phyloP scores from a whole-genome alignment of 2,888 invertebrate species.

The Priocnemis perturbator region DNA sequence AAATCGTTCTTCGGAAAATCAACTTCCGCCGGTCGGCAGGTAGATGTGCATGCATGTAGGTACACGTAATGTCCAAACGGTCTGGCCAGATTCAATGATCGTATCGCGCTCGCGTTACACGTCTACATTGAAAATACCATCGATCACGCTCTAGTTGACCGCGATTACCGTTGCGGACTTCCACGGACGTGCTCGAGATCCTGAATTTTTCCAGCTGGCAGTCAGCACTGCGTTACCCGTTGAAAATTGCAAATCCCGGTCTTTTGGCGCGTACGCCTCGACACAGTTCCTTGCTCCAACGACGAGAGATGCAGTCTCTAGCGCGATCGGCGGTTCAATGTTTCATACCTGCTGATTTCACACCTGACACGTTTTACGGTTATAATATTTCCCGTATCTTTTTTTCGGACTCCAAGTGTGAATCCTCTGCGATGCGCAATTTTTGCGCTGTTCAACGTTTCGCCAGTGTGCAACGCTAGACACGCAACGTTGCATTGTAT shows the following conservation, averaged over 20 bases:
- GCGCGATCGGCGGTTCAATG: too few species aligned
- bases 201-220: constrained; percentile 17
- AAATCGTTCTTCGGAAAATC: too few species aligned
- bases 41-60: too few species aligned
- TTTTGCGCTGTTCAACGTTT: too few species aligned
- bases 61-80: constrained; percentile 28
- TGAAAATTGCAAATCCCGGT: background rate
- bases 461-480: too few species aligned
- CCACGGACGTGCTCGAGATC: constrained; percentile 17
- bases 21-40: too few species aligned
- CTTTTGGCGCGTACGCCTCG: background rate
- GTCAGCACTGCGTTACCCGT: background rate
- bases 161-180: constrained; percentile 46
- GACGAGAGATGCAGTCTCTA: background rate
- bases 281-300: background rate
- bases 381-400: too few species aligned
- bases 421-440: too few species aligned
- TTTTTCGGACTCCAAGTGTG: too few species aligned
- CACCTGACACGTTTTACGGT: too few species aligned
- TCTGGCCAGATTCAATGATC: constrained; percentile 41
- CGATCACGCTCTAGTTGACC: constrained; percentile 53
- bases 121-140: constrained; percentile 37
- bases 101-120: constrained; percentile 18
- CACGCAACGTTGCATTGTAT: too few species aligned
- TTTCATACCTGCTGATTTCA: too few species aligned